phyloP scores from a whole-genome alignment of 2,888 invertebrate species.

The Caenorhabditis wallacei region DNA sequence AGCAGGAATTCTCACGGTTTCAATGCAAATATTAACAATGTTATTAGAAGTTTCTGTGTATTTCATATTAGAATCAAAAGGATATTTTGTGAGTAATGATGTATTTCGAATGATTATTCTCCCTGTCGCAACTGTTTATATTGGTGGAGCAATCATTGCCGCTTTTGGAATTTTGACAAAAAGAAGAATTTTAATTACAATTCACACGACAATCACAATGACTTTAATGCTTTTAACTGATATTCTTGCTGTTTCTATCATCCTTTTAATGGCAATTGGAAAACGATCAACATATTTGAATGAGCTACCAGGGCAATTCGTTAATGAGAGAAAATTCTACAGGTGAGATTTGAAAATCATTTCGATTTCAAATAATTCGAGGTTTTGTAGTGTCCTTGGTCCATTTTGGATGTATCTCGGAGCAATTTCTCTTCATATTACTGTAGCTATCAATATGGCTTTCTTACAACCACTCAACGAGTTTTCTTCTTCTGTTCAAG shows the following conservation, averaged over 20 bases:
- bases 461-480: constrained; percentile 72
- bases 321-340: constrained; percentile 74
- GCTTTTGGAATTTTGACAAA: constrained; percentile 61
- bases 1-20: constrained; percentile 58
- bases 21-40: constrained; percentile 64
- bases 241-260: constrained; percentile 76
- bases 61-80: constrained; percentile 70
- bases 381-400: constrained; percentile 71
- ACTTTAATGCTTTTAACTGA: constrained; percentile 80
- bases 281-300: constrained; percentile 67
- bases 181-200: constrained; percentile 67
- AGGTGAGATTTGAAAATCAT: constrained; percentile 24
- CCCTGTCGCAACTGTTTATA: constrained; percentile 61
- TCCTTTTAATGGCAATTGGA: constrained; percentile 79
- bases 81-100: constrained; percentile 71
- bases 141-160: constrained; percentile 59
- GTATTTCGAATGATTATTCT: constrained; percentile 72
- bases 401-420: constrained; percentile 83
- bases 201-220: constrained; percentile 75
- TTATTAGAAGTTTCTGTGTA: constrained; percentile 70
- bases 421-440: constrained; percentile 81
- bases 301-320: constrained; percentile 71
- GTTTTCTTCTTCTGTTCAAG: constrained; percentile 45
- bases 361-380: neutral
- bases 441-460: constrained; percentile 80